These are phyloP conservation scores for Callopanchax toddi DNA, from an alignment of 2,113 vertebrate species.

Conservation along the genomic window DNA sequence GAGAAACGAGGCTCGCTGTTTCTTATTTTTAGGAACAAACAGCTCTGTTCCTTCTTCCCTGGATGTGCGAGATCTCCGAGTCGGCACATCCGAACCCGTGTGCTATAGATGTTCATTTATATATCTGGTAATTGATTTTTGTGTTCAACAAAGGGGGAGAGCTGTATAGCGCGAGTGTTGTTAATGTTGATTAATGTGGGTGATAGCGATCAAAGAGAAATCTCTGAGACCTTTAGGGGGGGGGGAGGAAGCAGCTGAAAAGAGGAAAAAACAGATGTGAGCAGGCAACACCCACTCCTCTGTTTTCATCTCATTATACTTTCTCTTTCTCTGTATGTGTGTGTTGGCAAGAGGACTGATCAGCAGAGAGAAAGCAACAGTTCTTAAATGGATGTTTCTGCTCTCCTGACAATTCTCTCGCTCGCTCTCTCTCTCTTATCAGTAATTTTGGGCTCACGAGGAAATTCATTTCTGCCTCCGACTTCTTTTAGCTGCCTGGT, in stretches of 20 bases:
- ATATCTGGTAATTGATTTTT: conserved; percentile 56
- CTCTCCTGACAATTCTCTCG: conserved; percentile 11
- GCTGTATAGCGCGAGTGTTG: conserved; percentile 14
- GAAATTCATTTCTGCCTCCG: conserved; percentile 1
- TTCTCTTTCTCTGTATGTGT: conserved; percentile 20
- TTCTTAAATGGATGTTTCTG: conserved; percentile 30
- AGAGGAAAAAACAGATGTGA: conserved; percentile 46
- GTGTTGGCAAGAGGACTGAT: conserved; percentile 28
- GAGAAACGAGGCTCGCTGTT: conserved; percentile 22
- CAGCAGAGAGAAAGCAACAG: conserved; percentile 15
- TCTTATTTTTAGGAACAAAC: conserved; percentile 67
- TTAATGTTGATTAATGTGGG: conserved; percentile 63
- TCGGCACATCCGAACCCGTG: background rate
- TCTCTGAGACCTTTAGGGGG: conserved; percentile 44
- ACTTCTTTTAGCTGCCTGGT: background rate
- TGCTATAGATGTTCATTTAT: conserved; percentile 36
- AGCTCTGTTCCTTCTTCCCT: background rate
- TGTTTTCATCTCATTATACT: conserved; percentile 50
- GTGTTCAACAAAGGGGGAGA: conserved; percentile 37
- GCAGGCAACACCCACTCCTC: conserved; percentile 41
- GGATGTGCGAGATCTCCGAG: background rate
- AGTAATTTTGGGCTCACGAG: conserved; percentile 2
- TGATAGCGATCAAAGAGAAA: conserved; percentile 48
- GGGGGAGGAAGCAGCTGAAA: conserved; percentile 38
- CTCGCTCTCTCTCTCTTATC: conserved; percentile 19